Percentiles rank a stretch among this genome's conserved stretches.
Evolutionary conservation across 2,888 invertebrate genomes (phyloP).

Genomic region (Lycaena phlaeas): DNA sequence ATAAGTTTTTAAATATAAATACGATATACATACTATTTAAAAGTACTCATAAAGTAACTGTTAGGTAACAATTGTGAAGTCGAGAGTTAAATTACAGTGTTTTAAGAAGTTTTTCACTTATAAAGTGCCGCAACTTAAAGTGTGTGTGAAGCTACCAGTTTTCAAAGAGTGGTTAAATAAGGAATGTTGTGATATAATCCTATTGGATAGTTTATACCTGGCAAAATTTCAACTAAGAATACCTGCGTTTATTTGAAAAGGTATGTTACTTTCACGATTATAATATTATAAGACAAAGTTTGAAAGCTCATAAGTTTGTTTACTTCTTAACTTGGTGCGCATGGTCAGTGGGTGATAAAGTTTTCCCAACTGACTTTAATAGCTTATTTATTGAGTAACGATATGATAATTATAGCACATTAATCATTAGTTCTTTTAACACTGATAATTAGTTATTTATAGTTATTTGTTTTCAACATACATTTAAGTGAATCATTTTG

Average conservation of each 20-base stretch:
- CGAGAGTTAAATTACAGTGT: constrained; percentile 32
- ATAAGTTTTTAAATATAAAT: constrained; percentile 50
- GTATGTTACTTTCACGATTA: constrained; percentile 31
- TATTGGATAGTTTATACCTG: constrained; percentile 53
- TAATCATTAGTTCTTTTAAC: too few species aligned
- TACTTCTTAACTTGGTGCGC: constrained; percentile 54
- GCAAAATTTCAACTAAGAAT: constrained; percentile 37
- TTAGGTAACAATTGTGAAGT: constrained; percentile 26
- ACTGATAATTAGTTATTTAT: too few species aligned
- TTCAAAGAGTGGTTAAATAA: constrained; percentile 51
- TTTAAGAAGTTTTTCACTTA: constrained; percentile 44
- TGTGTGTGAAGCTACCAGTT: constrained; percentile 57
- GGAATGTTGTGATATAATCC: constrained; percentile 64
- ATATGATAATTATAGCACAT: too few species aligned
- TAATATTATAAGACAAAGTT: constrained; percentile 35
- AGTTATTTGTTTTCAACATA: too few species aligned
- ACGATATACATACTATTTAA: constrained; percentile 32
- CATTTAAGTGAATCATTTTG: too few species aligned
- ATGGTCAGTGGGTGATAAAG: constrained; percentile 39
- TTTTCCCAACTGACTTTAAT: constrained; percentile 19
- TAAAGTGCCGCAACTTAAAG: constrained; percentile 52
- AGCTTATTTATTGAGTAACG: background rate
- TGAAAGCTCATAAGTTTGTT: constrained; percentile 53
- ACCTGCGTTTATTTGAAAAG: constrained; percentile 37
- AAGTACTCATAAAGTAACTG: constrained; percentile 33